phyloP scores from a whole-genome alignment of 1,140 invertebrate genomes.

The Bombus sibiricus region DNA sequence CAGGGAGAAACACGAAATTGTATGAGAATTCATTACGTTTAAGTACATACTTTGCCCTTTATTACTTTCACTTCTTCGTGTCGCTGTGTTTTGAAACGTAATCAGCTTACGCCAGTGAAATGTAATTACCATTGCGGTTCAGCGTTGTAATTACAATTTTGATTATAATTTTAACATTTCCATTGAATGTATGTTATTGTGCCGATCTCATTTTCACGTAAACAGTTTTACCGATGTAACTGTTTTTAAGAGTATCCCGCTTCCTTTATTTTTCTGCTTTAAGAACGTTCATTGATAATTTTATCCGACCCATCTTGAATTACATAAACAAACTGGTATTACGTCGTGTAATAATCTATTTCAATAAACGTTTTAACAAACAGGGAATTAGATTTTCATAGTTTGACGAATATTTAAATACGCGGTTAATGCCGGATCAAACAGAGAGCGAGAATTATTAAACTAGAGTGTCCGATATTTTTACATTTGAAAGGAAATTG shows the following conservation, averaged over 20 bases:
- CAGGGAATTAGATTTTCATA: no score
- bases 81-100: not conserved
- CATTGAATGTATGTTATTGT: not conserved
- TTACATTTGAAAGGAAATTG: no score
- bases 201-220: not conserved
- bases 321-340: no score
- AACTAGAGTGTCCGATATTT: no score
- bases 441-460: no score
- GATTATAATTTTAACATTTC: not conserved
- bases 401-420: no score
- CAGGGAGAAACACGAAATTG: no score
- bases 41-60: not conserved
- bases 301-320: not conserved
- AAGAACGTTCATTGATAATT: not conserved
- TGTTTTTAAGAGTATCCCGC: not conserved
- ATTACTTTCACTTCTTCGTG: conserved; percentile 1
- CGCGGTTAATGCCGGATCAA: no score
- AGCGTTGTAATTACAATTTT: not conserved
- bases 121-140: not conserved
- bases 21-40: not conserved
- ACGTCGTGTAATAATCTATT: no score
- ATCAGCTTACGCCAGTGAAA: not conserved
- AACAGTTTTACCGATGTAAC: not conserved
- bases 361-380: no score
- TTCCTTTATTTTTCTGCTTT: not conserved